phyloP scores from a whole-genome alignment of 1,140 invertebrate species.

The Tetramorium simillimum region DNA sequence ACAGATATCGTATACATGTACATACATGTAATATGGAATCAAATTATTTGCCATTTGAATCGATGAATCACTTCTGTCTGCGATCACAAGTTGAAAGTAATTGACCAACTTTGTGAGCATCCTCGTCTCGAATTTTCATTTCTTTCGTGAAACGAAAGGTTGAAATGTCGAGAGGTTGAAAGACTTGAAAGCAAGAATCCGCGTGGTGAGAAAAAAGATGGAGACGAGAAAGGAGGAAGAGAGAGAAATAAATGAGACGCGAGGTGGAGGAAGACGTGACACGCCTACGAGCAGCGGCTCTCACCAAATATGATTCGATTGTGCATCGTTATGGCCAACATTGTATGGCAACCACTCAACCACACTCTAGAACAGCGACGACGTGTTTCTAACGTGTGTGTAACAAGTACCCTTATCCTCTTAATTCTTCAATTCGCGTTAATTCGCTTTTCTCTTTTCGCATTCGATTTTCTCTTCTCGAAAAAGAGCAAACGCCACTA shows the following conservation, averaged over 20 bases:
- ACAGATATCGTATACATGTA: too few species aligned
- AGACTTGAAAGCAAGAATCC: constrained; percentile 36
- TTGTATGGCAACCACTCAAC: constrained; percentile 31
- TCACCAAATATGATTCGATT: constrained; percentile 71
- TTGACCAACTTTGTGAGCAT: not conserved
- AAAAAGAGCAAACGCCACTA: too few species aligned
- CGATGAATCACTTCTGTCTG: not conserved
- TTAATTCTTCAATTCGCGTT: constrained; percentile 43
- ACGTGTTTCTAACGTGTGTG: not conserved
- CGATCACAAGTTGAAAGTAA: not conserved
- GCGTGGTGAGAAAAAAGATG: not conserved
- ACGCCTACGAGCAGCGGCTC: constrained; percentile 65
- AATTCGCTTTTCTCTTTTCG: constrained; percentile 42
- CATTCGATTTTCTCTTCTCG: constrained; percentile 13
- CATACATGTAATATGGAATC: too few species aligned
- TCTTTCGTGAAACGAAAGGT: constrained; percentile 46
- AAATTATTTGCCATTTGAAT: not conserved
- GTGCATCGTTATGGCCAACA: constrained; percentile 54
- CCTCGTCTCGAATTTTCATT: not conserved
- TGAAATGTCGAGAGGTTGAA: constrained; percentile 57
- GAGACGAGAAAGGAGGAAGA: constrained; percentile 34
- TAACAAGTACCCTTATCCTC: constrained; percentile 51
- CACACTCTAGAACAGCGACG: constrained; percentile 15
- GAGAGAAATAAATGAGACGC: constrained; percentile 19
- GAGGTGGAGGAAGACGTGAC: not conserved